Evolutionary conservation across 2,113 vertebrate species (phyloP).

Genomic region (Alligator mississippiensis): DNA sequence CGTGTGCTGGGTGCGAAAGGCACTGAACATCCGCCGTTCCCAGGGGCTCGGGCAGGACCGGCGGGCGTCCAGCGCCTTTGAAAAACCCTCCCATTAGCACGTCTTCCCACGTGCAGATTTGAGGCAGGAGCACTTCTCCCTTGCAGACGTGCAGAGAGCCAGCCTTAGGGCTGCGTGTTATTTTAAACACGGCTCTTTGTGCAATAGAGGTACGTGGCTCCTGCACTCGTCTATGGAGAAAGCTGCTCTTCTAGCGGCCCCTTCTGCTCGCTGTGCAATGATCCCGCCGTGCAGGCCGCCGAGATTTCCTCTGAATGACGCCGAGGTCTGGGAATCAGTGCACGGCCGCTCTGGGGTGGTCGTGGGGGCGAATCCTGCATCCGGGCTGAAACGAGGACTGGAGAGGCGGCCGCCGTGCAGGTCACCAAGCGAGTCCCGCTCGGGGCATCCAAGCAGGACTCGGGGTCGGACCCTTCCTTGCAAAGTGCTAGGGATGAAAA

Average conservation of each 20-base stretch:
- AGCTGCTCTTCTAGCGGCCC: accelerated
- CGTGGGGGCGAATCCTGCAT: neutral
- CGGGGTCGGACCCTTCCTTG: neutral
- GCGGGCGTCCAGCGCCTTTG: neutral
- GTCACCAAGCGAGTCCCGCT: neutral
- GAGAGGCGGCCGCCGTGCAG: accelerated
- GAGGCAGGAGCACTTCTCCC: neutral
- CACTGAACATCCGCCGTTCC: neutral
- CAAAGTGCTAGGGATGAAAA: neutral
- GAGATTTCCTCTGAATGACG: neutral
- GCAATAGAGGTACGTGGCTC: accelerated
- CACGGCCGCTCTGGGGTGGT: accelerated
- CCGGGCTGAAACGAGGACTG: accelerated
- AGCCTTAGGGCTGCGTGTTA: accelerated
- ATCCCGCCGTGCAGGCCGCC: neutral
- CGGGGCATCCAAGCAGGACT: accelerated
- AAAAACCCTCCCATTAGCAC: neutral
- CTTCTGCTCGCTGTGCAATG: accelerated
- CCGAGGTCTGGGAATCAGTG: neutral
- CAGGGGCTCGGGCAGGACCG: neutral
- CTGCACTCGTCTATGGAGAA: too few species aligned
- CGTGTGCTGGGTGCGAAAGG: neutral
- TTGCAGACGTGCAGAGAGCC: neutral
- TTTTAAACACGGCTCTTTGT: accelerated
- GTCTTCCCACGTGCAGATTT: accelerated